Conservation (phyloP, 2,888 invertebrate genomes). For the Diarsia dahlii region DNA sequence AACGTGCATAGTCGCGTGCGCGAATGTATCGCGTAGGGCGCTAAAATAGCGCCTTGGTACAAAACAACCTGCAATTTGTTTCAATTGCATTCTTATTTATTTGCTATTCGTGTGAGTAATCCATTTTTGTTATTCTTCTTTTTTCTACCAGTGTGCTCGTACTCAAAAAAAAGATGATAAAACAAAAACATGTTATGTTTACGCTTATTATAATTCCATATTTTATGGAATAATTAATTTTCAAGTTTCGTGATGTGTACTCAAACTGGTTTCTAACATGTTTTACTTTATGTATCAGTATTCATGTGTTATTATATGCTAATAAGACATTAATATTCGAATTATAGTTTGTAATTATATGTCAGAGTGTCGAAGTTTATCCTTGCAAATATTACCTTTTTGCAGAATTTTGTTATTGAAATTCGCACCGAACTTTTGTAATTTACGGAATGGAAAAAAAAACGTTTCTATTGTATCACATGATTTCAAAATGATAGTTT, state of each 20-base stretch:
- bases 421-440: neutral
- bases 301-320: slow-evolving; percentile 39
- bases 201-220: slow-evolving; percentile 35
- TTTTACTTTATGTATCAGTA: slow-evolving; percentile 30
- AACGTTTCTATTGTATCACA: neutral
- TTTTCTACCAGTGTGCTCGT: slow-evolving; percentile 1
- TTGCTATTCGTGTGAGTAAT: slow-evolving; percentile 2
- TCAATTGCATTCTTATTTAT: neutral
- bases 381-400: neutral
- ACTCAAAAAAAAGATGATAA: slow-evolving; percentile 13
- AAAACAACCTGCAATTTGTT: neutral
- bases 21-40: slow-evolving; percentile 23
- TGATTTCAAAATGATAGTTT: neutral
- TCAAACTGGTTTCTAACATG: slow-evolving; percentile 37
- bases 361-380: slow-evolving; percentile 1
- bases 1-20: slow-evolving; percentile 59
- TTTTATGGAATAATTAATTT: slow-evolving; percentile 53
- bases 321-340: slow-evolving; percentile 27
- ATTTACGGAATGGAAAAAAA: neutral
- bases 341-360: slow-evolving; percentile 23
- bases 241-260: slow-evolving; percentile 30
- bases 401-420: neutral
- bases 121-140: neutral
- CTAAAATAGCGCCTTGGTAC: slow-evolving; percentile 35
- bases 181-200: slow-evolving; percentile 37